Percentiles rank a stretch among this genome's conserved stretches.
These are phyloP conservation scores for Coenonympha arcania DNA, from an alignment of 2,888 invertebrate species.

Conservation along the genomic window DNA sequence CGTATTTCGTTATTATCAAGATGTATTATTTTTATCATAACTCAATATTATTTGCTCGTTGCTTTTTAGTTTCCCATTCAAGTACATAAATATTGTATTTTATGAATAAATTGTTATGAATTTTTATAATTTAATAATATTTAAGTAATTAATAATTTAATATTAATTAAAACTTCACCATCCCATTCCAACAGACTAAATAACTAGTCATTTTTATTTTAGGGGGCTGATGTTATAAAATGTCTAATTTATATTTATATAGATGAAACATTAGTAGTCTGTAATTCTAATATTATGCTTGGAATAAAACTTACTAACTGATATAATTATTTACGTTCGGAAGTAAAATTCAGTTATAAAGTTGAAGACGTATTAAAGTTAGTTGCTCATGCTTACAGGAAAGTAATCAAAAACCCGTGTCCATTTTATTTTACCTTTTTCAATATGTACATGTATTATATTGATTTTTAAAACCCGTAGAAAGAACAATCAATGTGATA, in stretches of 20 bases:
- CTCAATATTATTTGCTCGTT: constrained; percentile 42
- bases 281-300: background rate
- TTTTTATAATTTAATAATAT: background rate
- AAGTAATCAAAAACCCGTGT: background rate
- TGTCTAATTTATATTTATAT: background rate
- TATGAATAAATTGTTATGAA: background rate
- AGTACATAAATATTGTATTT: background rate
- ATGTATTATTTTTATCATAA: constrained; percentile 28
- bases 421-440: background rate
- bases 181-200: constrained; percentile 13
- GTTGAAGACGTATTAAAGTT: background rate
- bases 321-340: background rate
- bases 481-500: no score
- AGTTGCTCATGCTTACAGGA: background rate
- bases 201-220: background rate
- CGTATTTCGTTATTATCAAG: constrained; percentile 37
- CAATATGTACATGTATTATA: no score
- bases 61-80: constrained; percentile 50
- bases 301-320: background rate
- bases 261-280: background rate
- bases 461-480: no score
- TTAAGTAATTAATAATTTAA: background rate
- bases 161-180: constrained; percentile 5
- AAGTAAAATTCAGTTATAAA: background rate
- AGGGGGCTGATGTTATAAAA: background rate